A percentile compares a stretch with the other conserved stretches of the same genome.
Evolutionary conservation across 92 coral and sea anemone species (phyloP).

Genomic region (Umimayanthus kanabou): DNA sequence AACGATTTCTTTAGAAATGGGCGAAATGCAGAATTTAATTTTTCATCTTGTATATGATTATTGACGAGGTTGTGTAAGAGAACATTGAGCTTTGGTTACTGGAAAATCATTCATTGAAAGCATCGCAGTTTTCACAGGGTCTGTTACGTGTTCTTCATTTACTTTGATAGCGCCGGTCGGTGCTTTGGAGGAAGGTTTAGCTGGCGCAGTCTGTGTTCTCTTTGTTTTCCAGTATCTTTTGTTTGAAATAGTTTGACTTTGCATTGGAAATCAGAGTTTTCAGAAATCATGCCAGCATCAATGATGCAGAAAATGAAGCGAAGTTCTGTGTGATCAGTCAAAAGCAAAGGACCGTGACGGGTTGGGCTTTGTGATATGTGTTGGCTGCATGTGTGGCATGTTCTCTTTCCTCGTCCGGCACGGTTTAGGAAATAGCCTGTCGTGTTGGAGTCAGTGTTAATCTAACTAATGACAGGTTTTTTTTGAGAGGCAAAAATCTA

Average conservation of each 20-base stretch:
- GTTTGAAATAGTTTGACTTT: constrained; percentile 52
- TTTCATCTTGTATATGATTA: constrained; percentile 3
- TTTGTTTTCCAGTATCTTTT: constrained; percentile 55
- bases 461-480: no score
- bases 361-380: no score
- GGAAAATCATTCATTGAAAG: constrained; percentile 42
- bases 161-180: background rate
- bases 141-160: constrained; percentile 6
- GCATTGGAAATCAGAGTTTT: constrained; percentile 25
- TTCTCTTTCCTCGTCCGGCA: no score
- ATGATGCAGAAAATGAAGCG: no score
- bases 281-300: no score
- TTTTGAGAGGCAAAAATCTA: no score
- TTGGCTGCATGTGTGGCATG: no score
- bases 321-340: no score
- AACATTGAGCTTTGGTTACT: constrained; percentile 3
- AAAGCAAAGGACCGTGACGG: no score
- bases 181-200: constrained; percentile 8
- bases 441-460: no score
- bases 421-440: no score
- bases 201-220: constrained; percentile 34
- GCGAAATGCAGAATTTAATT: constrained; percentile 27
- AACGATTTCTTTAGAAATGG: constrained; percentile 26
- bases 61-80: constrained; percentile 9
- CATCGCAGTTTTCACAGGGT: constrained; percentile 29